phyloP scores from a whole-genome alignment of 2,113 vertebrate genomes.

The Sakesphorus luctuosus region DNA sequence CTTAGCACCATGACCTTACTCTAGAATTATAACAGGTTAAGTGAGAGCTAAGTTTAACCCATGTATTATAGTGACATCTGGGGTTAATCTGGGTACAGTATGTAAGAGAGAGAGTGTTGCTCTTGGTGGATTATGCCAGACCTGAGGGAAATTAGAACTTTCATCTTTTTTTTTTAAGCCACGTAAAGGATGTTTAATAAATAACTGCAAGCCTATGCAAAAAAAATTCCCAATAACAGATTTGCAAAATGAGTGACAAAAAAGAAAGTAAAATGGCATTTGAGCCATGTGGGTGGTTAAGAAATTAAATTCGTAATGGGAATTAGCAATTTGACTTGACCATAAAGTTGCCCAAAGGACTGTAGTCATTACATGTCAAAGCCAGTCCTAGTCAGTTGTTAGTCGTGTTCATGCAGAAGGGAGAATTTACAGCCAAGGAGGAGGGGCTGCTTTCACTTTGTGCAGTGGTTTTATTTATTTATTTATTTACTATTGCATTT shows the following conservation, averaged over 20 bases:
- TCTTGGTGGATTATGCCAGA: not conserved
- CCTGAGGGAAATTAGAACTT: not conserved
- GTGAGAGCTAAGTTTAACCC: conserved; percentile 25
- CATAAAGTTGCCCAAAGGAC: not conserved
- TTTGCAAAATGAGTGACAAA: not conserved
- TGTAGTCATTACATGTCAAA: not conserved
- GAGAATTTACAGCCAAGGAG: not conserved
- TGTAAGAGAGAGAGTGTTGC: not conserved
- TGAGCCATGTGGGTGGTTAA: not conserved
- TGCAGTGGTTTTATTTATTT: not conserved
- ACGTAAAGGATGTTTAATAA: not conserved
- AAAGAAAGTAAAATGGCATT: not conserved
- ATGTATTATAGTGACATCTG: conserved; percentile 20
- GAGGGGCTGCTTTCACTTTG: not conserved
- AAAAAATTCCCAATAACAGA: not conserved
- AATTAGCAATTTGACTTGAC: not conserved
- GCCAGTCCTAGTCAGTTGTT: not conserved
- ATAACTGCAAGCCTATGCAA: not conserved
- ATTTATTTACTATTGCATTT: not conserved
- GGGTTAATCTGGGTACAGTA: conserved; percentile 38
- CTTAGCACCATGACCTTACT: not conserved
- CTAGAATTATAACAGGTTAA: conserved; percentile 28
- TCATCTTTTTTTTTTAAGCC: not conserved
- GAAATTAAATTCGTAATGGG: not conserved
- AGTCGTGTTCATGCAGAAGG: not conserved